Evolutionary conservation across 2,797 vertebrate species (phyloP).

Genomic region (Chaunax sp.): DNA sequence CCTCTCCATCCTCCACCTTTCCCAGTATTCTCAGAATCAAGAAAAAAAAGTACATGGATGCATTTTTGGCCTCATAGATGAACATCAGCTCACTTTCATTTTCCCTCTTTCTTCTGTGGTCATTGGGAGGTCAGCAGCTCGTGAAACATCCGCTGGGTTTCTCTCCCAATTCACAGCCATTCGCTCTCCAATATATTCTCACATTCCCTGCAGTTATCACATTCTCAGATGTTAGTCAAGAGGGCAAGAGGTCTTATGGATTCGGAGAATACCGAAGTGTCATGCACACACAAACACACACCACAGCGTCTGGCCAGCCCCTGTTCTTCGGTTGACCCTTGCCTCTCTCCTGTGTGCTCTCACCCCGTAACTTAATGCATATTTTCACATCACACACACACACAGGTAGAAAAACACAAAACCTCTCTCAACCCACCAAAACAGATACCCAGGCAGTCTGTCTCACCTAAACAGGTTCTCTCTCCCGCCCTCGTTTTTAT

Average conservation of each 20-base stretch:
- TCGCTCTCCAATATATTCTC: constrained; percentile 68
- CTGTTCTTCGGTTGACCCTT: constrained; percentile 56
- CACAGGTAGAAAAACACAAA: constrained; percentile 54
- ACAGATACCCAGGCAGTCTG: constrained; percentile 31
- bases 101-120: constrained; percentile 34
- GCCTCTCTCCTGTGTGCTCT: constrained; percentile 34
- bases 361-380: constrained; percentile 59
- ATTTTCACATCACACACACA: constrained; percentile 49
- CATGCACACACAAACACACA: constrained; percentile 27
- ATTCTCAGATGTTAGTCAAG: constrained; percentile 73
- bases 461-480: constrained; percentile 36
- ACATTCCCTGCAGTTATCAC: constrained; percentile 75
- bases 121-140: constrained; percentile 43
- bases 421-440: constrained; percentile 27
- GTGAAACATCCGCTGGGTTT: constrained; percentile 62
- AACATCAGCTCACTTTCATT: constrained; percentile 38
- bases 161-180: constrained; percentile 52
- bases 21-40: constrained; percentile 10
- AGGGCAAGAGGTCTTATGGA: constrained; percentile 66
- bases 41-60: background rate
- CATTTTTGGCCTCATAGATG: constrained; percentile 13
- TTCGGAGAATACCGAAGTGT: constrained; percentile 54
- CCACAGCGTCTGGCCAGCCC: constrained; percentile 36
- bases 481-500: background rate
- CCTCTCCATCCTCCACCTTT: background rate